Evolutionary conservation across 2,113 vertebrate species (phyloP).

Genomic region (Microcebus tavaratra): DNA sequence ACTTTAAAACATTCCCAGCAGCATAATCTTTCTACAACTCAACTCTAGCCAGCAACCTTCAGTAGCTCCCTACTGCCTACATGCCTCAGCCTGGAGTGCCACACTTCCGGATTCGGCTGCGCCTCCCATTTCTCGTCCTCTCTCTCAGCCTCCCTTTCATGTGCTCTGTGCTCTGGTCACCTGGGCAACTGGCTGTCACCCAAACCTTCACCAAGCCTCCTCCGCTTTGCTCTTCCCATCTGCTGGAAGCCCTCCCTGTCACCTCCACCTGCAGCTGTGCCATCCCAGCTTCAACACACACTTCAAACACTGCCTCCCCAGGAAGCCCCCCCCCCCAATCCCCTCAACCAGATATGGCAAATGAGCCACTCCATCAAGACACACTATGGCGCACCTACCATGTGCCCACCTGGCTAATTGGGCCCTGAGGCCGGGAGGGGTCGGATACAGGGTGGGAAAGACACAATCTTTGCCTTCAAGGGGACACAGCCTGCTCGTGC

Average conservation of each 20-base stretch:
- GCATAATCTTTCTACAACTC: neutral
- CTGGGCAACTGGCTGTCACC: neutral
- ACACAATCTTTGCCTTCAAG: neutral
- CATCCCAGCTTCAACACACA: neutral
- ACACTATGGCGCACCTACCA: neutral
- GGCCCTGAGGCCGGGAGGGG: neutral
- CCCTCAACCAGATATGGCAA: neutral
- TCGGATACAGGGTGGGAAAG: neutral
- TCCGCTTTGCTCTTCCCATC: neutral
- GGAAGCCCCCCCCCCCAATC: too few relatives aligned
- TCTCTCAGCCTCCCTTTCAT: neutral
- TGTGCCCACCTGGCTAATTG: neutral
- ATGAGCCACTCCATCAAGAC: neutral
- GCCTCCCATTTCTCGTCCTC: neutral
- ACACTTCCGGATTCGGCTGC: neutral
- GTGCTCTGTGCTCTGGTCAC: neutral
- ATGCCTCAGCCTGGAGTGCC: neutral
- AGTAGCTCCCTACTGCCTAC: neutral
- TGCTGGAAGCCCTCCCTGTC: neutral
- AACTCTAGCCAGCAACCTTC: neutral
- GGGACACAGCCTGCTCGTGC: neutral
- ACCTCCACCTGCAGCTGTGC: accelerated
- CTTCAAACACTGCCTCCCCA: neutral
- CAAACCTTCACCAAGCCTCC: neutral
- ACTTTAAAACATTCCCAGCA: neutral